Evolutionary conservation across 2,888 invertebrate genomes (phyloP), one percentile per base, ranked within the genome.

Genomic region (Sicus ferrugineus): DNA sequence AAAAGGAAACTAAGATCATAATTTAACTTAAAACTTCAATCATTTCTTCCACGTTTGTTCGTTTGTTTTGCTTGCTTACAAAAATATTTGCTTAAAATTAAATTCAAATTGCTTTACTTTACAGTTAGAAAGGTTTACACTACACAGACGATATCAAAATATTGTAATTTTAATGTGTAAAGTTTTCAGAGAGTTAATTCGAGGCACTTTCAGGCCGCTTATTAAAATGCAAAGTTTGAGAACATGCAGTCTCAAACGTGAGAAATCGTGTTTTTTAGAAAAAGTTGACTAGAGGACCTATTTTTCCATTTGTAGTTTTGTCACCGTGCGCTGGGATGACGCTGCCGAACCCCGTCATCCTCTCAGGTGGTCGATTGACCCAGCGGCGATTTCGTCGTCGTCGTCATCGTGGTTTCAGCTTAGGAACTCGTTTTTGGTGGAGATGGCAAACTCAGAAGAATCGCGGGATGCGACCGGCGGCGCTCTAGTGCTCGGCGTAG

Each of bases 361-460:
- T 34, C 14, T 42, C 42, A 34, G 58, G 26, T 58, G 64, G 52
- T 23, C 34, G 31, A 11, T n/a, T 63, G 28, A 28, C 46, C n/a
- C n/a, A 62, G 14, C n/a, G 28, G 52, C 67, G 58, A n/a, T n/a
- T n/a, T 31, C 54, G 14, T 52, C 62, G n/a, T 62, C 46, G 9
- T 31, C 58, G 16, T 58, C 30, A 28, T 42, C 54, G 23, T 34
- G 61, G 7, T 81, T n/a, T n/a, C n/a, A n/a, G n/a, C n/a, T n/a
- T 84, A 84, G 84, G 84, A 84, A 84, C 84, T 84, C 84, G 82
- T 84, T 82, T 84, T 84, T 84, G 84, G 84, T 83, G 79, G 78
- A 54, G 68, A 82, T 82, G 81, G 80, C 81, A 77, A 74, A 71
- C 71, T 67, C 68, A 62, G 70, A 67, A 67, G 67, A 34, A 50